phyloP scores from a whole-genome alignment of 2,113 vertebrate species.

The Zootoca vivipara region DNA sequence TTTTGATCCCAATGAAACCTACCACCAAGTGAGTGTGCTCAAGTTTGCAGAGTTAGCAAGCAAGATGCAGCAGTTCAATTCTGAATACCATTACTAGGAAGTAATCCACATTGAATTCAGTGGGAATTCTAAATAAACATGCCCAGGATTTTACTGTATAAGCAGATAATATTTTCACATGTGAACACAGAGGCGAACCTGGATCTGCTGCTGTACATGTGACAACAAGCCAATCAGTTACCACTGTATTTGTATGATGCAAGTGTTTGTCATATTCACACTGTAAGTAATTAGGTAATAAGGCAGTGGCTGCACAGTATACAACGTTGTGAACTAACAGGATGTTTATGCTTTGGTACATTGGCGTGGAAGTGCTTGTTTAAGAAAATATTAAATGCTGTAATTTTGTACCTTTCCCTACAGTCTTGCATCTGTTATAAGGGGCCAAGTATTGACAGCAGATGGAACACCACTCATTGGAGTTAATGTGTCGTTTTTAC shows the following conservation, averaged over 20 bases:
- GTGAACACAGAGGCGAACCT: too few species aligned
- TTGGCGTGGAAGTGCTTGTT: constrained; percentile 33
- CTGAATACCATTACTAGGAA: not conserved
- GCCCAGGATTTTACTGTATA: not conserved
- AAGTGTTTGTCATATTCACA: not conserved
- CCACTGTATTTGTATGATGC: not conserved
- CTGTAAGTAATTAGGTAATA: constrained; percentile 26
- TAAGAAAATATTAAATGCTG: constrained; percentile 34
- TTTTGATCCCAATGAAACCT: not conserved
- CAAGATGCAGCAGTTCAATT: not conserved
- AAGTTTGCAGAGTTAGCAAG: not conserved
- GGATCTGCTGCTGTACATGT: not conserved
- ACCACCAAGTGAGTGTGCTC: not conserved
- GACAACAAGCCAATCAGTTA: not conserved
- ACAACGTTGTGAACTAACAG: constrained; percentile 61
- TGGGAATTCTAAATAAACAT: not conserved
- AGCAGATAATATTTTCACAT: not conserved
- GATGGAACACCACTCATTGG: constrained; percentile 97
- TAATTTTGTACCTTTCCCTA: constrained; percentile 69
- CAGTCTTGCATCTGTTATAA: constrained; percentile 94
- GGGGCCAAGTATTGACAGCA: constrained; percentile 95
- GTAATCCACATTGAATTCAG: not conserved
- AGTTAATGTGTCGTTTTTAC: constrained; percentile 96
- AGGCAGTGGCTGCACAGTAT: constrained; percentile 48
- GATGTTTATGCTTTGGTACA: constrained; percentile 42